Evolutionary conservation across 2,113 vertebrate species (phyloP), one percentile per base, ranked within the genome.

Genomic region (Pteropus alecto): DNA sequence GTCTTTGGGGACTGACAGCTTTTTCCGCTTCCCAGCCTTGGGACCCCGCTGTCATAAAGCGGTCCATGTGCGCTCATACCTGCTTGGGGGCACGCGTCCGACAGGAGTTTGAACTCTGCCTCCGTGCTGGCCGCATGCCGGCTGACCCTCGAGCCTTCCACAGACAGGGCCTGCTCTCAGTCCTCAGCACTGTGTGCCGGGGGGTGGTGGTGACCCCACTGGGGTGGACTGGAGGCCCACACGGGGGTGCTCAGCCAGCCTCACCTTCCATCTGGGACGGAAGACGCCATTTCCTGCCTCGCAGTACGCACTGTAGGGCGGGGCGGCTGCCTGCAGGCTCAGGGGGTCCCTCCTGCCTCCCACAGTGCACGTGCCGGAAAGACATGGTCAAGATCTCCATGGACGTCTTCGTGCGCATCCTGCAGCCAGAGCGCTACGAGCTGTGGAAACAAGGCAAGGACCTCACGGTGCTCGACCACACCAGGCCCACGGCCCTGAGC

Each of bases 361-460:
- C 54, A 0, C 97, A 99, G 99, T 99, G 99, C 87, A 98, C 99
- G 0, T 99, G 99, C 96, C 99, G 99, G 41, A 99, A 99, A 95
- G 99, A 99, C 98, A 99, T 99, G 99, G 99, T 99, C 97, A 99
- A 99, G 99, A 99, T 99, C 98, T 99, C 99, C 89, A 99, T 99
- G 99, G 99, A 99, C 0, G 99, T 99, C 84, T 99, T 99, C 93
- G 99, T 99, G 73, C 98, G 99, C 94, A 98, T 99, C 97, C 99
- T 99, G 94, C 99, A 99, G 96, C 99, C 99, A 0, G 99, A 99
- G 12, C 99, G 99, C 63, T 99, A 99, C 0, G 99, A 99, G 1
- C 96, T 99, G 21, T 99, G 99, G 99, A 99, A 99, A 90, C 99
- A 99, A 97, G 99, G 99, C 16, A 99, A 99, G 92, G 99, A 99